phyloP scores from a whole-genome alignment of 2,797 vertebrate species.

The Scomberomorus guttatus region DNA sequence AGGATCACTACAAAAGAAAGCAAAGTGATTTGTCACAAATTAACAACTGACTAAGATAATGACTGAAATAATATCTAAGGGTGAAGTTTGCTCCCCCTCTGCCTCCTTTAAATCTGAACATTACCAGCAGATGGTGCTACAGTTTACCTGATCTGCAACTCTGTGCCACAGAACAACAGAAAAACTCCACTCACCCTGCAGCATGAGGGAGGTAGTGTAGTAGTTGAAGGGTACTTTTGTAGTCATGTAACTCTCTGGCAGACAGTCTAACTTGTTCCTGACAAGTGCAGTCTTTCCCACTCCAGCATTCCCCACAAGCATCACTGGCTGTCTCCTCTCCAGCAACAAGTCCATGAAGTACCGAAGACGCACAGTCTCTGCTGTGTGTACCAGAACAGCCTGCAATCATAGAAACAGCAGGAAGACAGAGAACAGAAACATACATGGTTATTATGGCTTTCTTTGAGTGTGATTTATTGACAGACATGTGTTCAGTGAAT shows the following conservation, averaged over 20 bases:
- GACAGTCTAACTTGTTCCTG: conserved; percentile 78
- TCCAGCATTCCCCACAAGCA: conserved; percentile 87
- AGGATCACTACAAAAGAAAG: conserved; percentile 81
- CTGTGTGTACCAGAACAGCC: conserved; percentile 88
- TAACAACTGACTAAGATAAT: not conserved
- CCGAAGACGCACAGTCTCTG: conserved; percentile 84
- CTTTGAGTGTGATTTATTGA: conserved; percentile 85
- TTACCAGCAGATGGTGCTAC: conserved; percentile 80
- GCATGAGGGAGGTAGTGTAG: conserved; percentile 84
- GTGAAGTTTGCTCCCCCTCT: not conserved
- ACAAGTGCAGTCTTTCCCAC: conserved; percentile 88
- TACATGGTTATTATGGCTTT: conserved; percentile 83
- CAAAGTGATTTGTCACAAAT: conserved; percentile 2
- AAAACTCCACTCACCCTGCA: conserved; percentile 85
- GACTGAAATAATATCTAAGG: not conserved
- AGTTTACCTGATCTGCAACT: conserved; percentile 46
- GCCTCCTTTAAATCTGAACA: conserved; percentile 6
- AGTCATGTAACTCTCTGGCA: conserved; percentile 83
- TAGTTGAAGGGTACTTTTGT: conserved; percentile 87
- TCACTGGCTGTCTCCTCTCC: conserved; percentile 85
- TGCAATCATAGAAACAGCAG: conserved; percentile 79
- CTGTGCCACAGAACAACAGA: conserved; percentile 15
- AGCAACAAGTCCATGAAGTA: conserved; percentile 88
- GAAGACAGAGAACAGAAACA: conserved; percentile 78
- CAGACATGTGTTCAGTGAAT: conserved; percentile 86